A percentile compares a stretch with the other conserved stretches of the same genome.
Conservation (phyloP, 1,140 invertebrate species). For the Liolophura sinensis region DNA sequence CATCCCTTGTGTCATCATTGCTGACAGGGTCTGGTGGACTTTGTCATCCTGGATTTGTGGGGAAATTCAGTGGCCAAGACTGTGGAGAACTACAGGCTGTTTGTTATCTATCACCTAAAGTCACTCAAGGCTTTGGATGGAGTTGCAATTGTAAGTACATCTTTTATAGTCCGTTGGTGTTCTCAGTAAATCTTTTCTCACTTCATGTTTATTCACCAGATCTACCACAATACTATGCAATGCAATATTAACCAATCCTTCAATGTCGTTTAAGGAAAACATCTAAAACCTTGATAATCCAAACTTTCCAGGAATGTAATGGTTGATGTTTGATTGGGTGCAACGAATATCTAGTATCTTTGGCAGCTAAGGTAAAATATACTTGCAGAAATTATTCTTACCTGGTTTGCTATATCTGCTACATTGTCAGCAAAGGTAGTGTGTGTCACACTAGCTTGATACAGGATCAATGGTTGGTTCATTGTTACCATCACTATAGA, state of each 20-base stretch:
- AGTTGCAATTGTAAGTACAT: slow-evolving; percentile 49
- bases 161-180: neutral
- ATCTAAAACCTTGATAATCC: neutral
- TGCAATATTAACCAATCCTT: too few species aligned
- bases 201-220: neutral
- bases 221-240: neutral
- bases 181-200: neutral
- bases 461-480: too few species aligned
- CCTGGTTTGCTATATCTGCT: too few species aligned
- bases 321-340: neutral
- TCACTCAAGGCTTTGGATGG: slow-evolving; percentile 56
- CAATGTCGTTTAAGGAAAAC: too few species aligned
- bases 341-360: too few species aligned
- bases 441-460: too few species aligned
- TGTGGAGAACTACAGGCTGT: slow-evolving; percentile 56
- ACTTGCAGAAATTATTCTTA: too few species aligned
- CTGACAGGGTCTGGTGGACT: slow-evolving; percentile 41
- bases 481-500: too few species aligned
- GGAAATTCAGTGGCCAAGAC: slow-evolving; percentile 54
- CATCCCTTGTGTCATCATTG: neutral
- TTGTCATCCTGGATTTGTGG: slow-evolving; percentile 56
- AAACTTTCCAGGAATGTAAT: neutral
- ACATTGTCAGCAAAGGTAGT: too few species aligned
- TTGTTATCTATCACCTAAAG: slow-evolving; percentile 57
- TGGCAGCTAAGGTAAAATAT: too few species aligned